Percentiles rank a stretch among this genome's conserved stretches.
Conservation (phyloP, 2,113 vertebrate genomes). For the Arothron firmamentum region DNA sequence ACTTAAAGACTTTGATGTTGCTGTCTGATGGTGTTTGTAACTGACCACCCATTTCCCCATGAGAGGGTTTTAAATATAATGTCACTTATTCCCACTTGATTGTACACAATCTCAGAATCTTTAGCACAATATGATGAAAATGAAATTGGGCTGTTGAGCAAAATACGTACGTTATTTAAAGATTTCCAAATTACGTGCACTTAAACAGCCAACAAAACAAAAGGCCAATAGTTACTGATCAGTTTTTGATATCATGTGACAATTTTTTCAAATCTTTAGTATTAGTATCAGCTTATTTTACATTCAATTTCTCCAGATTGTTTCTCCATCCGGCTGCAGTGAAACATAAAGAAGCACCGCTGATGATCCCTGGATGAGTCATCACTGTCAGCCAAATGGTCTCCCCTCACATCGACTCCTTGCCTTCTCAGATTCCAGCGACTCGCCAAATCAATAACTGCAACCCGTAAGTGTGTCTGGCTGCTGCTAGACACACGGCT, state of each 20-base stretch:
- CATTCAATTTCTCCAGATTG: too few species aligned
- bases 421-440: slow-evolving; percentile 22
- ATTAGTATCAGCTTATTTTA: too few species aligned
- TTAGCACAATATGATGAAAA: slow-evolving; percentile 22
- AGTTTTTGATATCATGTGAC: too few species aligned
- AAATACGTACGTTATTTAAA: not conserved
- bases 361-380: slow-evolving; percentile 19
- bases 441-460: slow-evolving; percentile 48
- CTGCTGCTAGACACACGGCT: not conserved
- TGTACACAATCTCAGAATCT: slow-evolving; percentile 2
- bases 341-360: slow-evolving; percentile 27
- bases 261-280: too few species aligned
- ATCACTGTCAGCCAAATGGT: slow-evolving; percentile 49
- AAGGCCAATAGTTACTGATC: too few species aligned
- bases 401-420: slow-evolving; percentile 57
- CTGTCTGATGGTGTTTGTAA: slow-evolving; percentile 44
- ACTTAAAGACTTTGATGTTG: slow-evolving; percentile 38
- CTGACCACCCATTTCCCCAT: slow-evolving; percentile 32
- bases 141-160: slow-evolving; percentile 1
- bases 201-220: too few species aligned
- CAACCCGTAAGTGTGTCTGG: slow-evolving; percentile 12
- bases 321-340: not conserved
- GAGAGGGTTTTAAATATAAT: slow-evolving; percentile 47
- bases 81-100: slow-evolving; percentile 9
- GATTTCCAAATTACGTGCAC: too few species aligned